Base-by-base conservation (phyloP, 2,888 invertebrate genomes). In the Ichneumoninae sp. region DNA sequence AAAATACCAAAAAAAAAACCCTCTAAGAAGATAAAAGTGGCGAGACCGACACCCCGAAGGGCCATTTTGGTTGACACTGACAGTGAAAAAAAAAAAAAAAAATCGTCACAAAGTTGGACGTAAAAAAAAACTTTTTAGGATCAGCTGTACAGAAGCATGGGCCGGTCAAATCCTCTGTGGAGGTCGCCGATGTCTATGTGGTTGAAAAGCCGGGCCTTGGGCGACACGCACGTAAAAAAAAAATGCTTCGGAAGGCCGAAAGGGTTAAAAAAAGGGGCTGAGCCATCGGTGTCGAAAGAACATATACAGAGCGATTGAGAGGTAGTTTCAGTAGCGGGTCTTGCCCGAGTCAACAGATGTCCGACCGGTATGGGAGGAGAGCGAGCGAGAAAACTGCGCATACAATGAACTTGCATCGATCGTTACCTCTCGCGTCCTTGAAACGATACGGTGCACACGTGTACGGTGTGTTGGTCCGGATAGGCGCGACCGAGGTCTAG, bases 401-500 rank as follows among this genome's bases (percentile, higher is more conserved):
- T 88, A 86, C 85, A 90, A 88, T 86, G 90, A 90, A 90, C 89
- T 87, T 85, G 84, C 86, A 90, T 89, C 88, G 89, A 89, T 90
- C 87, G 86, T 40, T 65, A 54, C 68, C 57, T 78, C 65, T 54
- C 70, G 16, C 69, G 81, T 66, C 85, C 85, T 85, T 83, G 82
- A 83, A 85, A 82, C 68, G 79, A 82, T 76, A 66, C 60, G 54
- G 80, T 79, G 82, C 79, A 85, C 85, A 85, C 85, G 85, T 85
- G 85, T 71, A 68, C 57, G 19, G 57, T 71, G 57, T 71, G 71
- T 68, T 70, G 65, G 77, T 73, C 54, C 70, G 69, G 81, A 74
- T 74, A 68, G 81, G 74, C 74, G 74, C 66, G 75, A 82, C 75
- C 81, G 54, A 52, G 65, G 73, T 84, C 73, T 77, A 69, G 60